Evolutionary conservation across 2,113 vertebrate genomes (phyloP).

Genomic region (Gobiocypris rarus): DNA sequence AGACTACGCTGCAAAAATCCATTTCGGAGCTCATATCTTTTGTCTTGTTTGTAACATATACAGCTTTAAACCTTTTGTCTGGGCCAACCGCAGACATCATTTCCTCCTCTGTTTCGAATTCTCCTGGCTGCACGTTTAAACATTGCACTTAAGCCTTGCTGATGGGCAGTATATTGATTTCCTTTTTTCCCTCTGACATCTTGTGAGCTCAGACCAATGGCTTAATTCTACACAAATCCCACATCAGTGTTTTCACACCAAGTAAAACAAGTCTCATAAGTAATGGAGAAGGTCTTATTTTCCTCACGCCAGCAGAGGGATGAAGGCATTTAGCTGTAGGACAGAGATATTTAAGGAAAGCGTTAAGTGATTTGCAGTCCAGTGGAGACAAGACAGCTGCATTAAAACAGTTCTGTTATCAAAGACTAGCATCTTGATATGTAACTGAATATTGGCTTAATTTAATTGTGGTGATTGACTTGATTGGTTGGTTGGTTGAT

Average conservation of each 20-base stretch:
- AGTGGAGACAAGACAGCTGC: background rate
- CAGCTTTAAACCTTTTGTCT: conserved; percentile 12
- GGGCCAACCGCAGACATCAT: background rate
- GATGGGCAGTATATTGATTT: conserved; percentile 50
- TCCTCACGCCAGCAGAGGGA: conserved; percentile 24
- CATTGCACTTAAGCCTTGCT: conserved; percentile 44
- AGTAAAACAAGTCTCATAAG: conserved; percentile 12
- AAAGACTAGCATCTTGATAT: background rate
- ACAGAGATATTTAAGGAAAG: conserved; percentile 45
- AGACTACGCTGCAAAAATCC: background rate
- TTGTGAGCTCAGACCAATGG: conserved; percentile 42
- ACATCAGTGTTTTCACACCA: conserved; percentile 29
- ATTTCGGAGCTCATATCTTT: background rate
- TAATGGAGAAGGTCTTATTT: conserved; percentile 16
- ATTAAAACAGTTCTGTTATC: background rate
- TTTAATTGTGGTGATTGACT: background rate
- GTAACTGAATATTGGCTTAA: background rate
- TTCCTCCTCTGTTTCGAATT: conserved; percentile 26
- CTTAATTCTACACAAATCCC: conserved; percentile 42
- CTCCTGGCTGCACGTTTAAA: conserved; percentile 28
- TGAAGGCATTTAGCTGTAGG: conserved; percentile 37
- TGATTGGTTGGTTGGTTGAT: background rate
- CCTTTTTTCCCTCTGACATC: conserved; percentile 8
- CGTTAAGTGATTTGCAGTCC: background rate
- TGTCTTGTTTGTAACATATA: background rate